Evolutionary conservation across 2,113 vertebrate genomes (phyloP), one percentile per base, ranked within the genome.

Genomic region (Lampris incognitus): DNA sequence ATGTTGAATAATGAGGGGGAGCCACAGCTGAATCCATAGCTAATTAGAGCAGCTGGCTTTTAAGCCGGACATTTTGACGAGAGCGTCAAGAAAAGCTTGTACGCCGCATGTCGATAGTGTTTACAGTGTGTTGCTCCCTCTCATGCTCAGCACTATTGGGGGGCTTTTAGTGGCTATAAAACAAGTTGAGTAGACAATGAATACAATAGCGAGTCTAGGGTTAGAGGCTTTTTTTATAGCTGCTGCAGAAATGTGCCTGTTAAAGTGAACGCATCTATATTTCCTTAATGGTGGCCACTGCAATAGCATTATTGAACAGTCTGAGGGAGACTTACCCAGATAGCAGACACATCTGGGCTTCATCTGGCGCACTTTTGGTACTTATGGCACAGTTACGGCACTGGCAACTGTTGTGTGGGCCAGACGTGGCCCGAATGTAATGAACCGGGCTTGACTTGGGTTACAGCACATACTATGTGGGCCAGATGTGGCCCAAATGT

Each of bases 1-100:
- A 79, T 75, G 88, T 85, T 79, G 85, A 88, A 87, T 90, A 90
- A 91, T 83, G 85, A 83, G 72, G 75, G 81, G 85, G 72, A 75
- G 48, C 85, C 81, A 83, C 77, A 81, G 87, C 75, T 56, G 79
- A 88, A 94, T 94, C 91, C 87, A 94, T 93, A 92, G 89, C 93
- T 94, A 92, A 94, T 95, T 94, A 94, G 88, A 91, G 90, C 82
- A 81, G 83, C 88, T 87, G 86, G 91, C 88, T 92, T 90, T 91
- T 83, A 88, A 87, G 85, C 51, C 70, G 13, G 88, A 93, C 90
- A 91, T 83, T 92, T 92, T 93, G 94, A 94, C 78, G 86, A 90
- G 88, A 83, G 76, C 84, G 83, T 88, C 79, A 86, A 87, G 90
- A 81, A 70, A 85, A 77, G 79, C 85, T 74, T 91, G 83, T 86